These are phyloP conservation scores for Diarsia mendica DNA, from an alignment of 2,888 invertebrate species.

Conservation along the genomic window DNA sequence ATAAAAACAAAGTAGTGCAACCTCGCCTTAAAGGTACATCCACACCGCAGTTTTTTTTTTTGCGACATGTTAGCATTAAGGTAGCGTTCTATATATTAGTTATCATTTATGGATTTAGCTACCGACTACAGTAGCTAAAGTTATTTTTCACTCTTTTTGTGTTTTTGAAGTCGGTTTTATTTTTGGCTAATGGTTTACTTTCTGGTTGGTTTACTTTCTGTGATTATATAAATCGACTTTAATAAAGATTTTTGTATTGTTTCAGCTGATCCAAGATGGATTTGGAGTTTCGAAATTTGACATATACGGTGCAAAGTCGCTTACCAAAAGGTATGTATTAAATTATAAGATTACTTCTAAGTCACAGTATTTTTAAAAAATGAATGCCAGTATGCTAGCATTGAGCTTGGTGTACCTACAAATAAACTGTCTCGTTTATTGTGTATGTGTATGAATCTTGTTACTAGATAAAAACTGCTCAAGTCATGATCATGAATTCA, in stretches of 20 bases:
- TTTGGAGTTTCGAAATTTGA: slow-evolving; percentile 88
- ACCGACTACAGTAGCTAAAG: too few relatives aligned
- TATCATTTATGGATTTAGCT: too few relatives aligned
- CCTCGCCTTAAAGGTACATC: not conserved
- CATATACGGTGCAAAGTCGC: slow-evolving; percentile 82
- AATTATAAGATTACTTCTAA: too few relatives aligned
- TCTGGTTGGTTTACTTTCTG: not conserved
- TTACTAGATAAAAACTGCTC: not conserved
- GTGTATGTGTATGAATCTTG: too few relatives aligned
- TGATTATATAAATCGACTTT: not conserved
- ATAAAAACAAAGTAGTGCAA: too few relatives aligned
- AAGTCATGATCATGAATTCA: not conserved
- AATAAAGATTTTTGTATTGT: slow-evolving; percentile 69
- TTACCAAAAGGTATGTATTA: slow-evolving; percentile 78
- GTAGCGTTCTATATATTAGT: too few relatives aligned
- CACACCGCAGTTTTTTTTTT: not conserved
- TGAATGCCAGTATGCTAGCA: too few relatives aligned
- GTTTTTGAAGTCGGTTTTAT: too few relatives aligned
- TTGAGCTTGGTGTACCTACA: too few relatives aligned
- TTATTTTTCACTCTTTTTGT: too few relatives aligned
- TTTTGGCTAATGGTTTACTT: too few relatives aligned
- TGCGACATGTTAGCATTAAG: not conserved
- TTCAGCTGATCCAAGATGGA: slow-evolving; percentile 85
- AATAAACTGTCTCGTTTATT: too few relatives aligned
- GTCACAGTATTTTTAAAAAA: not conserved